phyloP scores from a whole-genome alignment of 2,113 vertebrate species.

The Passer domesticus region DNA sequence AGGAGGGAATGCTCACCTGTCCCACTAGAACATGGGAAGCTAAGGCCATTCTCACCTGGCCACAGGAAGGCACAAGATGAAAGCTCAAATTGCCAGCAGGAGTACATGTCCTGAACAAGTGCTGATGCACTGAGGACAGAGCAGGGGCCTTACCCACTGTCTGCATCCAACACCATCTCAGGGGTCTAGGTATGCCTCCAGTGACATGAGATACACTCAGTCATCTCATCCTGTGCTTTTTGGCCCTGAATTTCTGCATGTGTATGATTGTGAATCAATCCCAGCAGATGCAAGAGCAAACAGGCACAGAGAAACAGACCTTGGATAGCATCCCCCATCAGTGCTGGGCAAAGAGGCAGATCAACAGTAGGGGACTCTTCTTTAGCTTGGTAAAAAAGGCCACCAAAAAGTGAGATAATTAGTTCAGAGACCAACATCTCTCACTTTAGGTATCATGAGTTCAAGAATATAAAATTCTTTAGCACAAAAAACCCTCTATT shows the following conservation, averaged over 20 bases:
- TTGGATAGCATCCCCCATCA: neutral
- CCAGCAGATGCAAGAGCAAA: neutral
- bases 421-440: neutral
- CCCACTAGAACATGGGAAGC: neutral
- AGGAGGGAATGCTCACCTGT: neutral
- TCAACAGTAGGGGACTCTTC: neutral
- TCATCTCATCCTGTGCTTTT: neutral
- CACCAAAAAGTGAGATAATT: neutral
- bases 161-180: rapidly evolving
- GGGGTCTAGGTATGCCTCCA: neutral
- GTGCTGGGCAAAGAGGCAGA: neutral
- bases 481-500: neutral
- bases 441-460: neutral
- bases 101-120: neutral
- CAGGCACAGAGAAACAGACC: neutral
- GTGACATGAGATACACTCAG: neutral
- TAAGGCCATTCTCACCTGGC: neutral
- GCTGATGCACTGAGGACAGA: neutral
- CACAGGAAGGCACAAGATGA: neutral
- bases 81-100: neutral
- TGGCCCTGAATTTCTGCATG: neutral
- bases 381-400: neutral
- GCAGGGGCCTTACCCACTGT: neutral
- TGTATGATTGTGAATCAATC: neutral
- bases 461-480: neutral